phyloP scores from a whole-genome alignment of 1,140 invertebrate species.

The Bombus picipes region DNA sequence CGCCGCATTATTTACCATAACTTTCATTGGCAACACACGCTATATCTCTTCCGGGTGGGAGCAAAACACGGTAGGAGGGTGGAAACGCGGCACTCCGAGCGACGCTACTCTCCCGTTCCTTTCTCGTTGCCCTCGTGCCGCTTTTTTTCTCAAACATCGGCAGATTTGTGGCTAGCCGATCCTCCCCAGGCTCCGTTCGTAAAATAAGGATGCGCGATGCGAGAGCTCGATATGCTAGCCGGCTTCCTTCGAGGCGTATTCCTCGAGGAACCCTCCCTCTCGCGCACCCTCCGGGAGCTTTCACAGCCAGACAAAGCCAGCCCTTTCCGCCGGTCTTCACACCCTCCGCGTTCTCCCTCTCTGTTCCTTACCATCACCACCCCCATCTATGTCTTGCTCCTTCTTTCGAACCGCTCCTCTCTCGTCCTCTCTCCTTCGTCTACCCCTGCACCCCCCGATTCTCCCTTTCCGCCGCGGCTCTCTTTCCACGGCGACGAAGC shows the following conservation, averaged over 20 bases:
- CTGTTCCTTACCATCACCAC: constrained; percentile 16
- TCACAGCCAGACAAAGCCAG: constrained; percentile 79
- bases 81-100: background rate
- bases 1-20: constrained; percentile 45
- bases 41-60: constrained; percentile 10
- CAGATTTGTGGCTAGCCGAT: constrained; percentile 56
- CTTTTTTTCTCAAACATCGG: constrained; percentile 18
- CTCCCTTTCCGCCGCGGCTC: constrained; percentile 32
- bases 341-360: constrained; percentile 61
- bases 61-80: constrained; percentile 20
- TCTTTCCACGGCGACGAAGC: constrained; percentile 68
- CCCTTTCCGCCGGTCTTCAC: constrained; percentile 70
- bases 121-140: background rate
- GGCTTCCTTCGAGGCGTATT: constrained; percentile 67
- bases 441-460: background rate
- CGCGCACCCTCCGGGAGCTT: constrained; percentile 73
- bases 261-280: constrained; percentile 59
- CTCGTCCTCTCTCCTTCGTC: constrained; percentile 25
- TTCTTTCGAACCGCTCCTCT: constrained; percentile 26
- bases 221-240: constrained; percentile 58
- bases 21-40: constrained; percentile 42
- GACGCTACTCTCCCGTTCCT: background rate
- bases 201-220: constrained; percentile 62
- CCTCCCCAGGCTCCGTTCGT: constrained; percentile 19
- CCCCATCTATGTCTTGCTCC: background rate